Evolutionary conservation across 2,113 vertebrate genomes (phyloP).

Genomic region (Callospermophilus lateralis): DNA sequence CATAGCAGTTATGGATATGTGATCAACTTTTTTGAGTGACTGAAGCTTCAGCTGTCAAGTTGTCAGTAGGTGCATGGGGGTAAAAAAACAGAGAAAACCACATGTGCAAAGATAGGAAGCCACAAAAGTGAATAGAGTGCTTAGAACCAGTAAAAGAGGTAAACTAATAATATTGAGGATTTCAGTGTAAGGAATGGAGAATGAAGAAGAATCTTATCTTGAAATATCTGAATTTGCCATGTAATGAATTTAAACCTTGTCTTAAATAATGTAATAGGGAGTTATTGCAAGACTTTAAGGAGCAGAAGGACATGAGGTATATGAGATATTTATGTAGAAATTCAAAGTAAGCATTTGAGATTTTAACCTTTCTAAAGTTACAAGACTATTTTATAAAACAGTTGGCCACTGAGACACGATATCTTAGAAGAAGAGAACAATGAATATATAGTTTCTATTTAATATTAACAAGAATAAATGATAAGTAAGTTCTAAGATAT

Average conservation of each 20-base stretch:
- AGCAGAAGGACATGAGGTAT: neutral
- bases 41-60: neutral
- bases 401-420: neutral
- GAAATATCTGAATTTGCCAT: neutral
- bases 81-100: neutral
- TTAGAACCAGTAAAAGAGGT: neutral
- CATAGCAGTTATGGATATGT: neutral
- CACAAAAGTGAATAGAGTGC: neutral
- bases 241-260: neutral
- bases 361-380: neutral
- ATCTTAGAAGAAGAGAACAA: neutral
- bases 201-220: neutral
- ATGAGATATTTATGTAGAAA: neutral
- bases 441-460: neutral
- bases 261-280: neutral
- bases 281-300: neutral
- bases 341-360: neutral
- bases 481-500: conserved; percentile 15
- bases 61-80: neutral
- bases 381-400: neutral
- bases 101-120: neutral
- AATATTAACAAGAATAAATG: neutral
- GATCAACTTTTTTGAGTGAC: neutral
- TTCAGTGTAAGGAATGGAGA: neutral
- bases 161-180: neutral